Conservation (phyloP, 2,888 invertebrate genomes). For the Lamproptera curius region DNA sequence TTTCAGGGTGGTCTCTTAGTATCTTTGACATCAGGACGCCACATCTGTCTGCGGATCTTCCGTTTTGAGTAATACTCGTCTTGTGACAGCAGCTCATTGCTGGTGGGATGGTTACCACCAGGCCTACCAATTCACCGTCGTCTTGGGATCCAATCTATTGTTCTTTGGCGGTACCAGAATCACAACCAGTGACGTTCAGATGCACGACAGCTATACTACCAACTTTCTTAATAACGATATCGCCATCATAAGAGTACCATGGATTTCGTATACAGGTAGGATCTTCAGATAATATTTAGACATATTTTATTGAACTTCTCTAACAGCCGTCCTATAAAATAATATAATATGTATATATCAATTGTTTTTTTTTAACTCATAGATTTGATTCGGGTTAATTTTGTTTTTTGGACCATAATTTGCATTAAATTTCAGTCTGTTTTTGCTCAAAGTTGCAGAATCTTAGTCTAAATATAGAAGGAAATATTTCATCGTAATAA, state of each 20-base stretch:
- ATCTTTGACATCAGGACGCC: slow-evolving; percentile 30
- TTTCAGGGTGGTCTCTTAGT: slow-evolving; percentile 45
- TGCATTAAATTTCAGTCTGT: background rate
- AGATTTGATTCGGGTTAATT: no score
- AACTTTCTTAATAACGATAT: slow-evolving; percentile 30
- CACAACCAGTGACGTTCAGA: slow-evolving; percentile 27
- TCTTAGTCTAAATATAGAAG: no score
- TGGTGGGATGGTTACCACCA: slow-evolving; percentile 38
- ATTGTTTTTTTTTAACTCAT: no score
- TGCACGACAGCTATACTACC: slow-evolving; percentile 35
- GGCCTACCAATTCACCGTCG: slow-evolving; percentile 40
- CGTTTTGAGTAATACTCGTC: slow-evolving; percentile 38
- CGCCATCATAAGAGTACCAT: slow-evolving; percentile 2
- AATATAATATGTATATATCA: no score
- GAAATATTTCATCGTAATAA: no score
- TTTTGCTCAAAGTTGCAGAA: no score
- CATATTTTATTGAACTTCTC: background rate
- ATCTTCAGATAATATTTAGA: background rate
- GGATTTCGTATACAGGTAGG: no score
- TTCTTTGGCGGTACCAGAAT: slow-evolving; percentile 39
- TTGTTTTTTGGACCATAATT: background rate
- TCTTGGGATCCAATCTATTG: slow-evolving; percentile 37
- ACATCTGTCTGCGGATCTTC: slow-evolving; percentile 46
- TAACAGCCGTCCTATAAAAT: no score
- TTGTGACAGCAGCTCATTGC: slow-evolving; percentile 44